These are phyloP conservation scores for Vicugna pacos DNA, from an alignment of 2,113 vertebrate genomes.

Conservation along the genomic window DNA sequence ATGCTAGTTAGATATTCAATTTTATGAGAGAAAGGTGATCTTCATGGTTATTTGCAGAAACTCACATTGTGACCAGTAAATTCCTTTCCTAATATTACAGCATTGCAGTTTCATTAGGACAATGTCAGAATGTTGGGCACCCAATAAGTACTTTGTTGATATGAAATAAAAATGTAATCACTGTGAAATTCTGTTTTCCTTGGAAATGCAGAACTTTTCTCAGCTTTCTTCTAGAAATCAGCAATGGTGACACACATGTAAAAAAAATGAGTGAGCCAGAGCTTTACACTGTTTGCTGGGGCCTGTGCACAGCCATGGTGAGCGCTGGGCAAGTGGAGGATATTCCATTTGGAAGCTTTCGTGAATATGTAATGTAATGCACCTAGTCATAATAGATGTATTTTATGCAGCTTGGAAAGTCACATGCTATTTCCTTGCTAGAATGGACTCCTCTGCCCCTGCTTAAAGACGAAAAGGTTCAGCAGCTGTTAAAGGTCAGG, in stretches of 20 bases:
- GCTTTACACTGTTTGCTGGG: not conserved
- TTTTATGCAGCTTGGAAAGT: conserved; percentile 44
- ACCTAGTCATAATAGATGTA: conserved; percentile 39
- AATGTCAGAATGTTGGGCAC: not conserved
- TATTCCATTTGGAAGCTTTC: not conserved
- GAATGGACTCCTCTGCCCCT: conserved; percentile 34
- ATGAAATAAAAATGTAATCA: conserved; percentile 34
- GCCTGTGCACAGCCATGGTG: conserved; percentile 38
- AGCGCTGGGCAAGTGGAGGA: not conserved
- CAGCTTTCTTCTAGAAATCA: not conserved
- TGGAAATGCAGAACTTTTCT: conserved; percentile 19
- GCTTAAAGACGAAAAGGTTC: conserved; percentile 4
- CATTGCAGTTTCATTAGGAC: not conserved
- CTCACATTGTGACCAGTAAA: not conserved
- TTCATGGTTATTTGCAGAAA: not conserved
- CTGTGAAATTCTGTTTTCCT: conserved; percentile 2
- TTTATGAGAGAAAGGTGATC: not conserved
- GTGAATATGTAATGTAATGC: conserved; percentile 64
- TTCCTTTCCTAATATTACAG: not conserved
- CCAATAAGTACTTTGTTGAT: not conserved
- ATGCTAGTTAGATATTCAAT: not conserved
- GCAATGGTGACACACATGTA: not conserved
- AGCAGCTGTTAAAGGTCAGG: conserved; percentile 71
- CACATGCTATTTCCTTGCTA: conserved; percentile 54
- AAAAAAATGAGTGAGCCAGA: conserved; percentile 1